These are phyloP conservation scores for Nematopogon swammerdamellus DNA, from an alignment of 2,888 invertebrate genomes.

Conservation along the genomic window DNA sequence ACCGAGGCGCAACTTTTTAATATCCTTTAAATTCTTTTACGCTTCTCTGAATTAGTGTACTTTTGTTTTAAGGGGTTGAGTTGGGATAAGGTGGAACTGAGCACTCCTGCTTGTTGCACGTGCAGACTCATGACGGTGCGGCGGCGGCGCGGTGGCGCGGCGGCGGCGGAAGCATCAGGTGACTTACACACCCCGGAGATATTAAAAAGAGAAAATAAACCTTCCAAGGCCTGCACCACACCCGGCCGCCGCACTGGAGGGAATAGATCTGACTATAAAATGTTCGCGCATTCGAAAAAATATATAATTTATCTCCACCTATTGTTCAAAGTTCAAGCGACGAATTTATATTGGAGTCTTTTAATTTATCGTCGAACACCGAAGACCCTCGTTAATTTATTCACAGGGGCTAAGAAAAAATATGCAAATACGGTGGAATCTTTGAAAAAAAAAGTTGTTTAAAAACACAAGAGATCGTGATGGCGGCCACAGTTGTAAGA, in stretches of 20 bases:
- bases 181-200: no score
- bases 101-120: not conserved
- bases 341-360: not conserved
- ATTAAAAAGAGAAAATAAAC: not conserved
- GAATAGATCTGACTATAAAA: no score
- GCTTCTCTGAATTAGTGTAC: slow-evolving; percentile 23
- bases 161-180: no score
- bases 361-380: slow-evolving; percentile 8
- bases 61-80: slow-evolving; percentile 9
- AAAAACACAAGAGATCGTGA: slow-evolving; percentile 42
- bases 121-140: no score
- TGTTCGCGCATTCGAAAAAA: no score
- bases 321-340: not conserved
- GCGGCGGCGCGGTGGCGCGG: no score
- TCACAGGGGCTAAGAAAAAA: slow-evolving; percentile 46
- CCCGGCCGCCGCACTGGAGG: no score
- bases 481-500: slow-evolving; percentile 30
- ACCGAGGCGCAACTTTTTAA: slow-evolving; percentile 53
- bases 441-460: slow-evolving; percentile 55
- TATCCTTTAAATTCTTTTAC: slow-evolving; percentile 56
- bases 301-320: not conserved
- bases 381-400: slow-evolving; percentile 37
- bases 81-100: not conserved
- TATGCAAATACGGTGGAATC: slow-evolving; percentile 45
- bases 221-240: no score